Percentiles rank a stretch among this genome's conserved stretches.
Conservation (phyloP, 2,113 vertebrate genomes). For the Ailuropoda melanoleuca region DNA sequence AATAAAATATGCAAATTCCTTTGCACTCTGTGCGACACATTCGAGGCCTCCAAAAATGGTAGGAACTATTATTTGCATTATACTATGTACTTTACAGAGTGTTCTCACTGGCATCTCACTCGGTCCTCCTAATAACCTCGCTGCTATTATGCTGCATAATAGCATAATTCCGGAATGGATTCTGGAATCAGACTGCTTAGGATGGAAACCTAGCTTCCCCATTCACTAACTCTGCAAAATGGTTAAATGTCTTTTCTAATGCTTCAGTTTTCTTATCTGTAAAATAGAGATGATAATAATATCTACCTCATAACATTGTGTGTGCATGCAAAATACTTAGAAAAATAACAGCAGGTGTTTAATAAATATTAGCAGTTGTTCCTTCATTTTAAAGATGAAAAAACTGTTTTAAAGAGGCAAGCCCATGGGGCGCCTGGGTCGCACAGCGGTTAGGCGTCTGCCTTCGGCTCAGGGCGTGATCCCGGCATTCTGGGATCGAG, state of each 20-base stretch:
- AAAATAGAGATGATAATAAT: background rate
- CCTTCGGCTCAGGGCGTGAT: too few relatives aligned
- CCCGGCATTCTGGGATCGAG: too few relatives aligned
- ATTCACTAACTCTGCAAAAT: background rate
- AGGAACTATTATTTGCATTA: background rate
- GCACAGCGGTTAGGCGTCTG: too few relatives aligned
- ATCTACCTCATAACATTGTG: background rate
- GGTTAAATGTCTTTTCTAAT: background rate
- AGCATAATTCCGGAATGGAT: too few relatives aligned
- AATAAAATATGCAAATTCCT: background rate
- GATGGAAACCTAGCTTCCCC: background rate
- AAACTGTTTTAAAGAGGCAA: background rate
- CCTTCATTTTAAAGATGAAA: background rate
- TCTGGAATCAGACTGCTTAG: background rate
- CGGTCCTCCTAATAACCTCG: background rate
- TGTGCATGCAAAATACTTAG: background rate
- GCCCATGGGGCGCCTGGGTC: too few relatives aligned
- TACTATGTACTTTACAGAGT: background rate
- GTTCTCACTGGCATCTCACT: background rate
- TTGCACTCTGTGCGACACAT: background rate
- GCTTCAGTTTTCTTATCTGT: background rate
- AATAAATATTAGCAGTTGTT: background rate
- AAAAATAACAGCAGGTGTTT: background rate
- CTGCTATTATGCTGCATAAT: background rate
- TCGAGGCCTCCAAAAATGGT: background rate